These are phyloP conservation scores for Menidia beryllina DNA, from an alignment of 2,113 vertebrate genomes.

Conservation along the genomic window DNA sequence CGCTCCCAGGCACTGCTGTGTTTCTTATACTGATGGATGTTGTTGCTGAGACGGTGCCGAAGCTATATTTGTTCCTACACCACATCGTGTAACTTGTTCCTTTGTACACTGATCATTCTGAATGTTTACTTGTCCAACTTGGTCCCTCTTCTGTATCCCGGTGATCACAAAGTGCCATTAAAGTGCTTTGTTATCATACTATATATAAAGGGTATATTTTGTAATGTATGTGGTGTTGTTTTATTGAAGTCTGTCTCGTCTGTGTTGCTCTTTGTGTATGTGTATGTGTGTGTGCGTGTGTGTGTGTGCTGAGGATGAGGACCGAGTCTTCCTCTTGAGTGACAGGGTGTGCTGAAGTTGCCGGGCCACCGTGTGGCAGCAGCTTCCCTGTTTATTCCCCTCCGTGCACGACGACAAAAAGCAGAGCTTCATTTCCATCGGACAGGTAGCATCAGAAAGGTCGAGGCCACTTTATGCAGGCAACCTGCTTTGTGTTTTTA, in stretches of 20 bases:
- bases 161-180: constrained; percentile 82
- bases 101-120: constrained; percentile 62
- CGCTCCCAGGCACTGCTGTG: constrained; percentile 15
- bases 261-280: constrained; percentile 28
- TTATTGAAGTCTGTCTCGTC: constrained; percentile 61
- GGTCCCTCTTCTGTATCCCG: constrained; percentile 52
- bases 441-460: not conserved
- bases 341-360: constrained; percentile 58
- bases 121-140: constrained; percentile 64
- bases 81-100: constrained; percentile 41
- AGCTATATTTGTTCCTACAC: constrained; percentile 54
- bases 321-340: not conserved
- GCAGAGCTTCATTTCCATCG: not conserved
- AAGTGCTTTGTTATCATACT: constrained; percentile 78
- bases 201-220: constrained; percentile 78
- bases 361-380: constrained; percentile 75
- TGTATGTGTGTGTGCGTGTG: constrained; percentile 8
- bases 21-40: constrained; percentile 53
- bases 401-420: not conserved
- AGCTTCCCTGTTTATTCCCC: constrained; percentile 47
- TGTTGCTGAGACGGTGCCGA: constrained; percentile 44
- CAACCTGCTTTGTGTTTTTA: not conserved
- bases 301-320: not conserved
- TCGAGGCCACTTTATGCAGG: not conserved
- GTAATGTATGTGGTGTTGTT: constrained; percentile 71